A percentile compares a stretch with the other conserved stretches of the same genome.
Conservation (phyloP, 1,140 invertebrate genomes). For the Cotesia vestalis region DNA sequence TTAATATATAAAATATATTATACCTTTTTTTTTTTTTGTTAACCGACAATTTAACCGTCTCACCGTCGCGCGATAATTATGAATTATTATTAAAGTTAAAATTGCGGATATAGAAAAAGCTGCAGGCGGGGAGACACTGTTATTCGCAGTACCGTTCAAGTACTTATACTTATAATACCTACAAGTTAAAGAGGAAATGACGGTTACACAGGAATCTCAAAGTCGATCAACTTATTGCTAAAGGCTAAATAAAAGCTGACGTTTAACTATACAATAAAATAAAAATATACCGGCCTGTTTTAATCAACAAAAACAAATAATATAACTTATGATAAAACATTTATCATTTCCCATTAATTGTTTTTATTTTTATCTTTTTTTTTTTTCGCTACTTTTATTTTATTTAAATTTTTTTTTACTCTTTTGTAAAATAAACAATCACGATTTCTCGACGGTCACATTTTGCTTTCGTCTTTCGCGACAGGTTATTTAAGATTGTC, state of each 20-base stretch:
- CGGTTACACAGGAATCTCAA: conserved; percentile 43
- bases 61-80: too few species aligned
- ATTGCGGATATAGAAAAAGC: conserved; percentile 20
- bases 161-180: conserved; percentile 30
- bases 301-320: too few species aligned
- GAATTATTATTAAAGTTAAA: conserved; percentile 4
- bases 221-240: conserved; percentile 40
- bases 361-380: not conserved
- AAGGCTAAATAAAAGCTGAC: conserved; percentile 10
- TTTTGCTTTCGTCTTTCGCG: conserved; percentile 35
- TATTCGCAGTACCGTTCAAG: conserved; percentile 48
- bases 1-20: too few species aligned
- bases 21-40: conserved; percentile 2
- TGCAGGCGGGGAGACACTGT: conserved; percentile 40
- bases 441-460: conserved; percentile 5
- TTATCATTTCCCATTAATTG: not conserved
- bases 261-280: conserved; percentile 44
- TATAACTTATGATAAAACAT: not conserved
- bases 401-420: not conserved
- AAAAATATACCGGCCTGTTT: conserved; percentile 38
- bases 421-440: not conserved
- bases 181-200: conserved; percentile 30
- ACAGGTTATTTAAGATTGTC: conserved; percentile 53
- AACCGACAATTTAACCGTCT: conserved; percentile 1
- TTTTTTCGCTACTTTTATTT: not conserved